phyloP scores from a whole-genome alignment of 2,797 vertebrate genomes.

The Poeciliopsis presidionis region DNA sequence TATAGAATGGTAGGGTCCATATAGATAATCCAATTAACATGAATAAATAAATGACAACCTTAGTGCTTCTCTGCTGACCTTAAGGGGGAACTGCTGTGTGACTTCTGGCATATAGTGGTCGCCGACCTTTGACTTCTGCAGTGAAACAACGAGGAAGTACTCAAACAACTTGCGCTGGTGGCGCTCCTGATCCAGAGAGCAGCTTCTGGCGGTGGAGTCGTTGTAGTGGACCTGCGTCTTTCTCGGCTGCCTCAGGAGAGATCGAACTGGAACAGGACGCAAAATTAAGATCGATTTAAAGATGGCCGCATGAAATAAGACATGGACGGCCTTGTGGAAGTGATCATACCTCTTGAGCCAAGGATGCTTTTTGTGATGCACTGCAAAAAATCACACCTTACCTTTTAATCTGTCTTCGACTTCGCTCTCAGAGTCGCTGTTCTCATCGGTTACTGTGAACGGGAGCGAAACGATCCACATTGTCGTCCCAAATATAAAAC shows the following conservation, averaged over 20 bases:
- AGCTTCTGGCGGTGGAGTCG: conserved; percentile 25
- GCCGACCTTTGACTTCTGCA: conserved; percentile 87
- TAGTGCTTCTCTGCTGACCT: conserved; percentile 71
- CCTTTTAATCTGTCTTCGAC: conserved; percentile 89
- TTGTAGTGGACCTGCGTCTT: conserved; percentile 41
- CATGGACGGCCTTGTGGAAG: background rate
- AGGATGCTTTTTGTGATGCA: background rate
- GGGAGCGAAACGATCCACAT: conserved; percentile 6
- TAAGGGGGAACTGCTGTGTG: conserved; percentile 89
- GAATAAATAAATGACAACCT: too few species aligned
- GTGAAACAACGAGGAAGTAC: conserved; percentile 89
- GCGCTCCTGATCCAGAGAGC: conserved; percentile 69
- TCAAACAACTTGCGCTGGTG: conserved; percentile 90
- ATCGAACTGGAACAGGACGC: conserved; percentile 50
- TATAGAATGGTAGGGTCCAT: background rate
- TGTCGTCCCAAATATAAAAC: background rate
- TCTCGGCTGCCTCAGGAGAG: conserved; percentile 58
- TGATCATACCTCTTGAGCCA: background rate
- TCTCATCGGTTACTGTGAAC: conserved; percentile 87
- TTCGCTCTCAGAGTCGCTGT: conserved; percentile 92
- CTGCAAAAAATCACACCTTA: conserved; percentile 64
- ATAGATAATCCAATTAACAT: background rate
- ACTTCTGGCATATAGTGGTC: conserved; percentile 85
- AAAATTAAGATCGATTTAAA: background rate
- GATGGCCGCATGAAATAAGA: background rate